Evolutionary conservation across 2,113 vertebrate species (phyloP).

Genomic region (Podilymbus podiceps): DNA sequence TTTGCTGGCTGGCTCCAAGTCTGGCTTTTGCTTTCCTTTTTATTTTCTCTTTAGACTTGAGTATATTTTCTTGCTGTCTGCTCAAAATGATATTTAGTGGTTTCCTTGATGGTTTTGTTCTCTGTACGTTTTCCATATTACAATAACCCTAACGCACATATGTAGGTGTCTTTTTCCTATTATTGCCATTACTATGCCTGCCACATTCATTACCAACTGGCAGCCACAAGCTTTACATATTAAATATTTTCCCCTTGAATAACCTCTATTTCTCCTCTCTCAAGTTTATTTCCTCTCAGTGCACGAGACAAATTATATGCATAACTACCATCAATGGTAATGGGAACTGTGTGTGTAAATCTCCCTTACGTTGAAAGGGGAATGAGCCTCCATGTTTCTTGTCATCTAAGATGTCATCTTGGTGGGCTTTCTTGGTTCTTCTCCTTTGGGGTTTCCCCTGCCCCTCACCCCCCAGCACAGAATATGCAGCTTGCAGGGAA

Average conservation of each 20-base stretch:
- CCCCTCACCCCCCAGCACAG: neutral
- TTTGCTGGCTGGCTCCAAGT: neutral
- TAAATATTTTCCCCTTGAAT: constrained; percentile 60
- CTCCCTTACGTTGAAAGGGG: neutral
- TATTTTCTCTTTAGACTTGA: neutral
- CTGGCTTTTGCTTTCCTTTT: neutral
- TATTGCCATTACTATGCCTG: constrained; percentile 23
- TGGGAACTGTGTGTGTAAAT: constrained; percentile 24
- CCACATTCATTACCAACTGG: constrained; percentile 46
- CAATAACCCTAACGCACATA: neutral
- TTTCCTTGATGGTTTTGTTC: constrained; percentile 25
- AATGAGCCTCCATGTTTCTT: neutral
- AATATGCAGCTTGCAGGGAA: neutral
- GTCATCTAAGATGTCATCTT: neutral
- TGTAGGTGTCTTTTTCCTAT: constrained; percentile 38
- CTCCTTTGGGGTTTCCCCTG: neutral
- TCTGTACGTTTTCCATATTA: neutral
- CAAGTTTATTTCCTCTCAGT: constrained; percentile 53
- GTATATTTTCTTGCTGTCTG: neutral
- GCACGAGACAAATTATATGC: constrained; percentile 1
- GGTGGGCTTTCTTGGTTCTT: neutral
- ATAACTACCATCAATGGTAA: constrained; percentile 27
- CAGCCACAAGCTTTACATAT: constrained; percentile 48
- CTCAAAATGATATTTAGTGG: constrained; percentile 9
- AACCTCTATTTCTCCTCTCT: constrained; percentile 59